phyloP scores from a whole-genome alignment of 2,113 vertebrate genomes.

The Nerophis lumbriciformis region DNA sequence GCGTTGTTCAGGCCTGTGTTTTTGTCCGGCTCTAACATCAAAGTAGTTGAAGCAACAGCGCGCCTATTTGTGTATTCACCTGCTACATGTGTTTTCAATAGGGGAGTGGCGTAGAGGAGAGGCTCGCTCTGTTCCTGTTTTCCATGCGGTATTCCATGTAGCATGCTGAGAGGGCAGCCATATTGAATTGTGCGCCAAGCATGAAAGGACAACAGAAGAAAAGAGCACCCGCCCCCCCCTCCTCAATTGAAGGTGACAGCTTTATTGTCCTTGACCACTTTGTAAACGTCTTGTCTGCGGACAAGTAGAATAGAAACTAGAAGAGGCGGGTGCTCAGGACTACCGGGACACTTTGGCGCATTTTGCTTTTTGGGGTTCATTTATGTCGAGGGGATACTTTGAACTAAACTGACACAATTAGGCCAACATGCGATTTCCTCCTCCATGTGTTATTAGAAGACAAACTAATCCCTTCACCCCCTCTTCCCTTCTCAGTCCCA shows the following conservation, averaged over 20 bases:
- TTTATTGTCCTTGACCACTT: constrained; percentile 57
- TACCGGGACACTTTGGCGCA: background rate
- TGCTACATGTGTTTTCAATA: constrained; percentile 56
- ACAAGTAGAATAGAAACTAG: constrained; percentile 21
- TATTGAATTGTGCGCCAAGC: constrained; percentile 30
- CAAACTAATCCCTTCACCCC: constrained; percentile 14
- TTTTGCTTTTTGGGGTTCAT: constrained; percentile 11
- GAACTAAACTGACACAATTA: constrained; percentile 42
- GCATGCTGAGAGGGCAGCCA: constrained; percentile 27
- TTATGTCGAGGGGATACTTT: background rate
- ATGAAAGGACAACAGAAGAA: constrained; percentile 31
- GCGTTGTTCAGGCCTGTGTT: constrained; percentile 28
- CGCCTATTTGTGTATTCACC: constrained; percentile 57
- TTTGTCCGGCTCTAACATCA: constrained; percentile 46
- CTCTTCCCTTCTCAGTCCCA: background rate
- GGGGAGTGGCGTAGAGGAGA: constrained; percentile 55
- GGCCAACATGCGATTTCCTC: constrained; percentile 36
- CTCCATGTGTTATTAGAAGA: constrained; percentile 15
- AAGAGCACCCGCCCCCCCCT: constrained; percentile 22
- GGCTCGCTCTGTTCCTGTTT: constrained; percentile 45
- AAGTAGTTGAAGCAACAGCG: constrained; percentile 26
- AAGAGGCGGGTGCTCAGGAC: constrained; percentile 14
- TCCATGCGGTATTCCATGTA: constrained; percentile 18
- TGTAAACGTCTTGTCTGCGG: constrained; percentile 42
- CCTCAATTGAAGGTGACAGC: constrained; percentile 56